Conservation (phyloP, 2,797 vertebrate species). For the Girardinus metallicus region DNA sequence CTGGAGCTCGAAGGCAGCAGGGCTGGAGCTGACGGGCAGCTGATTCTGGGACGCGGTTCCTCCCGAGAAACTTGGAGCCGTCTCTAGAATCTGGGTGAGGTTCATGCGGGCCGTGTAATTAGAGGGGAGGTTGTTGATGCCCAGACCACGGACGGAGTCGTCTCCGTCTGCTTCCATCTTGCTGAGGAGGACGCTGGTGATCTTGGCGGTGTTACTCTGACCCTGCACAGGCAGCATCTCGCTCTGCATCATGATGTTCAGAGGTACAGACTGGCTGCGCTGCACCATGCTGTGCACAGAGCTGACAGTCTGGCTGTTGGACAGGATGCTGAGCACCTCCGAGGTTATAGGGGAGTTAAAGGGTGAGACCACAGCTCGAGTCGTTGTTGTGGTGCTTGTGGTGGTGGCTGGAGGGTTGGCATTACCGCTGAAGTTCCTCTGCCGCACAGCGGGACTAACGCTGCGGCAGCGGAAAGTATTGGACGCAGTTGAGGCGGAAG, state of each 20-base stretch:
- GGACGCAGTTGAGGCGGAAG: slow-evolving; percentile 80
- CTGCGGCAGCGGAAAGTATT: slow-evolving; percentile 94
- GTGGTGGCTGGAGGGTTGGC: slow-evolving; percentile 83
- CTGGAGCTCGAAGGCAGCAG: slow-evolving; percentile 95
- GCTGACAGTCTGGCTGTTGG: slow-evolving; percentile 84
- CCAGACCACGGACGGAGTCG: slow-evolving; percentile 93
- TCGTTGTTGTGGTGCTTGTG: slow-evolving; percentile 80
- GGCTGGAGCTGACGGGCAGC: slow-evolving; percentile 87
- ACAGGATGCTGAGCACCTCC: slow-evolving; percentile 90
- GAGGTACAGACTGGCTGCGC: slow-evolving; percentile 95
- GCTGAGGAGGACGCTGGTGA: slow-evolving; percentile 95
- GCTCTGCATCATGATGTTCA: slow-evolving; percentile 99
- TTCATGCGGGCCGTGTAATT: slow-evolving; percentile 99
- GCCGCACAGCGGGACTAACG: slow-evolving; percentile 95
- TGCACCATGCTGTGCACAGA: slow-evolving; percentile 92
- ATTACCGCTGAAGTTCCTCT: slow-evolving; percentile 95
- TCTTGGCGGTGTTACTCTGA: slow-evolving; percentile 88
- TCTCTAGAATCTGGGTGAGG: slow-evolving; percentile 98
- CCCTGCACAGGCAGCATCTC: slow-evolving; percentile 89
- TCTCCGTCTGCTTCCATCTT: slow-evolving; percentile 96
- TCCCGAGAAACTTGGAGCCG: slow-evolving; percentile 84
- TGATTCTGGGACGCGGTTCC: slow-evolving; percentile 83
- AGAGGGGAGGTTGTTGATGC: slow-evolving; percentile 96
- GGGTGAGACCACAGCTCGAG: slow-evolving; percentile 86
- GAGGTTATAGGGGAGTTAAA: slow-evolving; percentile 91